A percentile compares a stretch with the other conserved stretches of the same genome.
phyloP scores from a whole-genome alignment of 2,888 invertebrate species.

The Amorpha juglandis region DNA sequence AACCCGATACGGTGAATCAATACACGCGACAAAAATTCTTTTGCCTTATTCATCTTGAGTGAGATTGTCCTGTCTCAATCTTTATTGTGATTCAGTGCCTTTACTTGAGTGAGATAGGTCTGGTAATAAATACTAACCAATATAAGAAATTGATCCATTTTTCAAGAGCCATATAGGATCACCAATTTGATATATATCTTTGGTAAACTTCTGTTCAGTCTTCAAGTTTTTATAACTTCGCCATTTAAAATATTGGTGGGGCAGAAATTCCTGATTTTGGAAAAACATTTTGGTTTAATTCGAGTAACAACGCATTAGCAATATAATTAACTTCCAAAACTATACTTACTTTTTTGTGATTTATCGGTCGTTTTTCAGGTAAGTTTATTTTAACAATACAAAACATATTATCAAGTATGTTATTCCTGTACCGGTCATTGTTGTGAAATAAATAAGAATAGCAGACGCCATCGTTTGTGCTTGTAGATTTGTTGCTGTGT shows the following conservation, averaged over 20 bases:
- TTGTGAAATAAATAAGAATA: constrained; percentile 43
- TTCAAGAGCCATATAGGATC: constrained; percentile 67
- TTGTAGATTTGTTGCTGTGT: constrained; percentile 23
- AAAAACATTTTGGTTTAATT: constrained; percentile 32
- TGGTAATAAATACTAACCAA: constrained; percentile 54
- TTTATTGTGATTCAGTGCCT: too few relatives aligned
- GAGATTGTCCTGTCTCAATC: too few relatives aligned
- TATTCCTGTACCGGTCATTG: constrained; percentile 36
- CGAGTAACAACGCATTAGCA: background rate
- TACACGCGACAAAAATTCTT: too few relatives aligned
- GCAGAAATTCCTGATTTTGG: constrained; percentile 45
- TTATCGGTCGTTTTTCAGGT: constrained; percentile 55
- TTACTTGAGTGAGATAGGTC: background rate
- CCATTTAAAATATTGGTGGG: constrained; percentile 54
- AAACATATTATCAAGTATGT: constrained; percentile 58
- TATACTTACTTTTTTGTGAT: constrained; percentile 48
- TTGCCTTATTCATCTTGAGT: too few relatives aligned
- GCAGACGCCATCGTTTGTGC: constrained; percentile 42
- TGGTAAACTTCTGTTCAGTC: constrained; percentile 49
- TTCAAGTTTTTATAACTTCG: constrained; percentile 42
- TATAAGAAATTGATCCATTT: constrained; percentile 58
- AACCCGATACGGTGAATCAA: too few relatives aligned
- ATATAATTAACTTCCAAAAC: background rate
- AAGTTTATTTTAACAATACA: constrained; percentile 72
- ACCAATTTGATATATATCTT: constrained; percentile 53